Percentiles rank a stretch among this genome's conserved stretches.
These are phyloP conservation scores for Agriotes lineatus DNA, from an alignment of 2,888 invertebrate genomes.

Conservation along the genomic window DNA sequence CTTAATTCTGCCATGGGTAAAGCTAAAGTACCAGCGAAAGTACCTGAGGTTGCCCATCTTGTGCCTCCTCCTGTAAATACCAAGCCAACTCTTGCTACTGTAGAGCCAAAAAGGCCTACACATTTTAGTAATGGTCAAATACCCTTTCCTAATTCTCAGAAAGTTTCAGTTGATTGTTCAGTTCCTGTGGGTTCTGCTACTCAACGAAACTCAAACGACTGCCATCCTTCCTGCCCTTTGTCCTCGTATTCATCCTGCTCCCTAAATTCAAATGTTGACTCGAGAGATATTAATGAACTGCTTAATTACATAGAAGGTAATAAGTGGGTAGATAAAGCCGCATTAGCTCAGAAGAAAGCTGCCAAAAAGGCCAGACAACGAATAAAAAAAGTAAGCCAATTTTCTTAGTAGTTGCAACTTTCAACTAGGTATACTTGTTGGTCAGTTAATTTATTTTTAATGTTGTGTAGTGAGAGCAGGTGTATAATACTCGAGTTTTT, in stretches of 20 bases:
- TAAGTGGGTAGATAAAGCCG: constrained; percentile 58
- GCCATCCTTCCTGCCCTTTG: constrained; percentile 14
- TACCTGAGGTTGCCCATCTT: constrained; percentile 33
- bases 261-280: constrained; percentile 42
- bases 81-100: constrained; percentile 38
- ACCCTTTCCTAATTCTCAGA: constrained; percentile 26
- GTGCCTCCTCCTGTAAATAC: constrained; percentile 41
- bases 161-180: constrained; percentile 5
- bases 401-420: no score
- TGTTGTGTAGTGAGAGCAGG: no score
- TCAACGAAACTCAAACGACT: constrained; percentile 3
- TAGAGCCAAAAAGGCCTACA: constrained; percentile 31
- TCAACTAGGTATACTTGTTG: no score
- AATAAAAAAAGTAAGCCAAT: constrained; percentile 74
- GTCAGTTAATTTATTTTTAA: no score
- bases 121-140: constrained; percentile 4
- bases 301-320: constrained; percentile 64
- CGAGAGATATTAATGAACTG: constrained; percentile 60
- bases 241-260: constrained; percentile 39
- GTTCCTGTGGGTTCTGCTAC: neutral
- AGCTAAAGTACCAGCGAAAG: constrained; percentile 26
- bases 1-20: constrained; percentile 16
- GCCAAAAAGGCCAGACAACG: constrained; percentile 88
- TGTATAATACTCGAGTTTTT: no score
- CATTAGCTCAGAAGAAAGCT: constrained; percentile 73